Evolutionary conservation across 2,888 invertebrate genomes (phyloP), one percentile per base, ranked within the genome.

Genomic region (Leptinotarsa tumamoca): DNA sequence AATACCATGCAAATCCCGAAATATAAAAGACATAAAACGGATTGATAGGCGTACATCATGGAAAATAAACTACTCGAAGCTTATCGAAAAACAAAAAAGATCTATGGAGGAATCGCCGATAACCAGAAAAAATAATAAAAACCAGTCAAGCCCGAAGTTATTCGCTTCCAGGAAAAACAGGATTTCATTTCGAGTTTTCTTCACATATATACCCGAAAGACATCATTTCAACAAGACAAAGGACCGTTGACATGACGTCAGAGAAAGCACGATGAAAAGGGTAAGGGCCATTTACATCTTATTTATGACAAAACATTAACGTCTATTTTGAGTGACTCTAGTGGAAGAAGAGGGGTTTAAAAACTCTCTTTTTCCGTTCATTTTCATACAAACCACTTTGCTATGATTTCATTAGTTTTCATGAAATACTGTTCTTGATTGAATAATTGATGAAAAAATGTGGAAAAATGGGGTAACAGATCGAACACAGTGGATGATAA

Each of bases 221-320:
- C 77, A 78, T 79, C 70, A 75, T 76, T 79, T 80, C 74, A 67
- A 63, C 74, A 79, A 81, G 79, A 81, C 80, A 80, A 80, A 81
- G 77, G 69, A 72, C 74, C 77, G 78, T 80, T 77, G 79, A 80
- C 80, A 77, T 78, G 72, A 72, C 78, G 71, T 74, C 78, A 73
- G 73, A 78, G 78, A 76, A 75, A 78, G 73, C 78, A 79, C 79
- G 74, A 79, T 76, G 73, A 78, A 80, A 80, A 77, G 76, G 77
- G 79, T 73, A 73, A 79, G 75, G 74, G 75, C 78, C 79, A 74
- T 78, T 81, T 78, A 80, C 79, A 79, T 80, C 76, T 80, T 79
- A 79, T 81, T 81, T 81, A 79, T 80, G 77, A 51, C 72, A 72
- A 80, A 78, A 67, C 72, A 75, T 75, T 75, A 75, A 68, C 78